phyloP scores from a whole-genome alignment of 1,140 invertebrate genomes.

The Arion vulgaris region DNA sequence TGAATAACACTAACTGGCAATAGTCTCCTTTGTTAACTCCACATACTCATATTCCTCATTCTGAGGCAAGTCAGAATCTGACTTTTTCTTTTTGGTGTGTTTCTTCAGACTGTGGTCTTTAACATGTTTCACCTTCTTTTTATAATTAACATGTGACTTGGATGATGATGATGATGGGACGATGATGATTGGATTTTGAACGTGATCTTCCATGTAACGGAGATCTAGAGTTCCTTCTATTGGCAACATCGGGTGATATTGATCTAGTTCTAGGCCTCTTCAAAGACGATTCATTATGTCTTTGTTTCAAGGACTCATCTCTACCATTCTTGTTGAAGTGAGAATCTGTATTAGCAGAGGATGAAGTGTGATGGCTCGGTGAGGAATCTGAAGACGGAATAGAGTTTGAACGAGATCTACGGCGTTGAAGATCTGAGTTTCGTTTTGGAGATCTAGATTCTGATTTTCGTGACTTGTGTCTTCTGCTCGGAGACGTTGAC shows the following conservation, averaged over 20 bases:
- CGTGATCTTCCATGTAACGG: neutral
- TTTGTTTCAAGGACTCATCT: too few species aligned
- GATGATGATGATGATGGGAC: neutral
- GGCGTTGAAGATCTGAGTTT: too few species aligned
- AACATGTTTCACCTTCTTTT: neutral
- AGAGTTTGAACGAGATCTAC: slow-evolving; percentile 20
- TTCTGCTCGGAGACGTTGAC: slow-evolving; percentile 48
- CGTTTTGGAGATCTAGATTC: slow-evolving; percentile 32
- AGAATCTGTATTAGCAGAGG: too few species aligned
- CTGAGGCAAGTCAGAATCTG: neutral
- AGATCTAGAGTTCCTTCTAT: neutral
- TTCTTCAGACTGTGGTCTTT: neutral
- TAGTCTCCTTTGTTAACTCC: slow-evolving; percentile 14
- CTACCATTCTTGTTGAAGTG: too few species aligned
- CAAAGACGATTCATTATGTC: neutral
- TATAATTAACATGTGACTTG: neutral
- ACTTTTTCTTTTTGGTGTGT: neutral
- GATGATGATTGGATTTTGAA: neutral
- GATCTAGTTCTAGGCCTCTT: neutral
- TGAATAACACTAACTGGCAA: neutral
- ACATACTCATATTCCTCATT: neutral
- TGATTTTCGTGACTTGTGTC: neutral
- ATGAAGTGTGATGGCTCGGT: too few species aligned
- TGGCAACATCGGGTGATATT: neutral
- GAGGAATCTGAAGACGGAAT: neutral